These are phyloP conservation scores for Philypnodon macrostomus DNA, from an alignment of 2,797 vertebrate species.

Conservation along the genomic window DNA sequence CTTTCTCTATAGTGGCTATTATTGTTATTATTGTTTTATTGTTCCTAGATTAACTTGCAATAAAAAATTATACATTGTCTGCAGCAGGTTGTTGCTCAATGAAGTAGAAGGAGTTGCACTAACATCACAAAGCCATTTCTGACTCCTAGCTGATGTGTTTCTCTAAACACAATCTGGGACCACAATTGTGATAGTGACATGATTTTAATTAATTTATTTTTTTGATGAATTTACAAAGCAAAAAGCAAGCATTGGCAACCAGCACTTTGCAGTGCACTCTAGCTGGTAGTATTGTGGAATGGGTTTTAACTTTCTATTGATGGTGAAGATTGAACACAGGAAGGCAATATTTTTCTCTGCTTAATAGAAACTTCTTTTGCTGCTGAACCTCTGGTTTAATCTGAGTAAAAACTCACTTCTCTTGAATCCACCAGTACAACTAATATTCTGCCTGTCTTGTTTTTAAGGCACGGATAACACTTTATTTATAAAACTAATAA, in stretches of 20 bases:
- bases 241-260: not conserved
- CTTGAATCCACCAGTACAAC: too few species aligned
- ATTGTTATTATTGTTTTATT: not conserved
- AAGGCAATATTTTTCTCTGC: not conserved
- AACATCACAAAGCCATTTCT: too few species aligned
- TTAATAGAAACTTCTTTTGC: not conserved
- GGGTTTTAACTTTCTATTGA: not conserved
- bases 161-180: not conserved
- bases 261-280: not conserved
- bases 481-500: not conserved
- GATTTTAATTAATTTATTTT: not conserved
- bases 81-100: too few species aligned
- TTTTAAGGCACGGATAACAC: conserved; percentile 7
- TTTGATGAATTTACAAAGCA: not conserved
- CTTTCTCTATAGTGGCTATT: too few species aligned
- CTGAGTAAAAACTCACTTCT: not conserved
- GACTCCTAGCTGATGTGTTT: not conserved
- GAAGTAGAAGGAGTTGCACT: too few species aligned
- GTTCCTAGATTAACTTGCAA: not conserved
- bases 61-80: too few species aligned
- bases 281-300: not conserved
- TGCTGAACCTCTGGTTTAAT: conserved; percentile 15
- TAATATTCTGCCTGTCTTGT: not conserved
- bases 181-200: not conserved
- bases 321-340: not conserved